Evolutionary conservation across 1,140 invertebrate genomes (phyloP).

Genomic region (Halyomorpha halys): DNA sequence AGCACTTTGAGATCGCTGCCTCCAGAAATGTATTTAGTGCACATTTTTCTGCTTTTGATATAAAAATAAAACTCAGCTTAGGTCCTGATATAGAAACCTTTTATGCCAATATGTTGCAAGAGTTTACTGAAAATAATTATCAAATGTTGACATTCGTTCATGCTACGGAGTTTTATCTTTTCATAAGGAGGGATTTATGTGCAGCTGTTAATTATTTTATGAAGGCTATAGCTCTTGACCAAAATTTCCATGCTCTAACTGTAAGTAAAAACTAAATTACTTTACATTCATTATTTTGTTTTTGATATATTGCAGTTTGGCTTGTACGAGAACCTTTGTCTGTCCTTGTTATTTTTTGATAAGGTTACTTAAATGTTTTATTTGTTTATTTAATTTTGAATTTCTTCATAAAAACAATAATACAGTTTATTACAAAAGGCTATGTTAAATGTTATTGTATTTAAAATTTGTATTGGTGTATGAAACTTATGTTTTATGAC

Average conservation of each 20-base stretch:
- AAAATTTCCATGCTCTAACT: background rate
- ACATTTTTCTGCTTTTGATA: background rate
- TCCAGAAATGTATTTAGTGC: constrained; percentile 12
- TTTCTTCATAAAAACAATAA: too few species aligned
- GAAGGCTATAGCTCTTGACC: background rate
- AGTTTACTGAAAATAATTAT: constrained; percentile 8
- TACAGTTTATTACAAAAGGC: too few species aligned
- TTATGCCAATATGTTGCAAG: background rate
- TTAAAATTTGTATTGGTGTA: too few species aligned
- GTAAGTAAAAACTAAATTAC: background rate
- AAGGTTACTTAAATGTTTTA: too few species aligned
- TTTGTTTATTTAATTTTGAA: too few species aligned
- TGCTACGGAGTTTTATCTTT: background rate
- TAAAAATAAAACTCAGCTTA: background rate
- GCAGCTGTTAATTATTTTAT: constrained; percentile 1
- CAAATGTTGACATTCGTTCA: constrained; percentile 1
- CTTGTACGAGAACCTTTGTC: too few species aligned
- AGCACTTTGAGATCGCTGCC: background rate
- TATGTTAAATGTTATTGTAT: too few species aligned
- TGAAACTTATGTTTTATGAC: too few species aligned
- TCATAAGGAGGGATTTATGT: background rate
- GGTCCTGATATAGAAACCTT: background rate
- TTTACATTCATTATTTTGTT: too few species aligned
- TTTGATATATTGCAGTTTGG: too few species aligned
- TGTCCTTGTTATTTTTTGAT: too few species aligned